These are phyloP conservation scores for Eupithecia subumbrata DNA, from an alignment of 2,888 invertebrate species.

Conservation along the genomic window DNA sequence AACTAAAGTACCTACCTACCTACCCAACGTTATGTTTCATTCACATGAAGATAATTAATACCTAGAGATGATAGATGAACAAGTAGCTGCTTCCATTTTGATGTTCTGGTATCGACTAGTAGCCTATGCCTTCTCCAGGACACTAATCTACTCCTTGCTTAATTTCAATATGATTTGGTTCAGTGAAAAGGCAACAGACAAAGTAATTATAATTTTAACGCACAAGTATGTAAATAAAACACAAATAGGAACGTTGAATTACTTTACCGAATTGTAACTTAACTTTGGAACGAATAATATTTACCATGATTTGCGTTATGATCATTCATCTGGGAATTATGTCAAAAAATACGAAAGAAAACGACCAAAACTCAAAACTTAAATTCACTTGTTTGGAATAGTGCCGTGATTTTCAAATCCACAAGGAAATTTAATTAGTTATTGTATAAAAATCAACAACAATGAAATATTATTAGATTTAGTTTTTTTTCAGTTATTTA, in stretches of 20 bases:
- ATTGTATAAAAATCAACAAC: background rate
- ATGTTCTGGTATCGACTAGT: background rate
- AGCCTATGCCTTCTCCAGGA: background rate
- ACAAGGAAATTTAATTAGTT: background rate
- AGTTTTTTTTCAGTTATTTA: too few relatives aligned
- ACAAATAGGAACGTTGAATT: too few relatives aligned
- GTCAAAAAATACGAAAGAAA: background rate
- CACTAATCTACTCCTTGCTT: background rate
- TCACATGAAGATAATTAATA: conserved; percentile 5
- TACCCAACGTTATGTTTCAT: background rate
- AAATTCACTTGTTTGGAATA: too few relatives aligned
- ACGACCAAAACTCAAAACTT: background rate
- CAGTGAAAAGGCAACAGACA: too few relatives aligned
- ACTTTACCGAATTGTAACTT: too few relatives aligned
- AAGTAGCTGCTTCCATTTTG: background rate
- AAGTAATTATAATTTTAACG: too few relatives aligned
- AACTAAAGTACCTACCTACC: conserved; percentile 8
- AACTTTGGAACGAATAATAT: too few relatives aligned
- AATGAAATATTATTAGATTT: background rate
- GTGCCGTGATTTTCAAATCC: too few relatives aligned
- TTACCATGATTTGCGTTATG: too few relatives aligned
- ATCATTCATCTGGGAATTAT: background rate
- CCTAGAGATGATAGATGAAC: background rate
- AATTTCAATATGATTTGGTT: too few relatives aligned
- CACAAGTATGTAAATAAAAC: too few relatives aligned